These are phyloP conservation scores for Oreochromis niloticus DNA, from an alignment of 2,113 vertebrate species.

Conservation along the genomic window DNA sequence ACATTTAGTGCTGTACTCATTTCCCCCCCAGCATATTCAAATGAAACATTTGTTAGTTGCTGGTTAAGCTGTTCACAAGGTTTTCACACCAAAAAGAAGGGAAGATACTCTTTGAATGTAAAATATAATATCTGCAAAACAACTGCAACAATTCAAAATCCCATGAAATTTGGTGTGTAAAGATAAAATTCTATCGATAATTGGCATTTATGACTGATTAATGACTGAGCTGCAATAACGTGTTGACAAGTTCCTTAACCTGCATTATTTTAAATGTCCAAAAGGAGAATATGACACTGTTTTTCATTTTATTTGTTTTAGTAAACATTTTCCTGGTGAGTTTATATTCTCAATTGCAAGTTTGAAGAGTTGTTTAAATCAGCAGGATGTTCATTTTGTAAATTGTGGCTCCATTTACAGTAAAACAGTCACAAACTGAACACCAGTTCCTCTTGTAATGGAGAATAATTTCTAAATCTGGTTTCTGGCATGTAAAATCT, in stretches of 20 bases:
- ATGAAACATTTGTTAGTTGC: background rate
- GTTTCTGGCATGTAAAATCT: background rate
- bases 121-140: background rate
- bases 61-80: background rate
- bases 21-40: accelerated
- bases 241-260: background rate
- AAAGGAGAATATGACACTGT: background rate
- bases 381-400: background rate
- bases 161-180: background rate
- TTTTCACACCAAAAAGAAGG: accelerated
- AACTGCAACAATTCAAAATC: background rate
- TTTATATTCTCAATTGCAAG: background rate
- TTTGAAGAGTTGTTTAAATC: background rate
- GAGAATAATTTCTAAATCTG: background rate
- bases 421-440: background rate
- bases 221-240: background rate
- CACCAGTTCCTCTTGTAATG: background rate
- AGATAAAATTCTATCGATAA: background rate
- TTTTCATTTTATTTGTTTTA: background rate
- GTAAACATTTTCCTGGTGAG: background rate
- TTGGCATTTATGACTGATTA: background rate
- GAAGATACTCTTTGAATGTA: background rate
- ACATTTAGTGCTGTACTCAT: background rate
- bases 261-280: background rate
- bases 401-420: background rate